These are phyloP conservation scores for Tupiocoris notatus DNA, from an alignment of 2,888 invertebrate species.

Conservation along the genomic window DNA sequence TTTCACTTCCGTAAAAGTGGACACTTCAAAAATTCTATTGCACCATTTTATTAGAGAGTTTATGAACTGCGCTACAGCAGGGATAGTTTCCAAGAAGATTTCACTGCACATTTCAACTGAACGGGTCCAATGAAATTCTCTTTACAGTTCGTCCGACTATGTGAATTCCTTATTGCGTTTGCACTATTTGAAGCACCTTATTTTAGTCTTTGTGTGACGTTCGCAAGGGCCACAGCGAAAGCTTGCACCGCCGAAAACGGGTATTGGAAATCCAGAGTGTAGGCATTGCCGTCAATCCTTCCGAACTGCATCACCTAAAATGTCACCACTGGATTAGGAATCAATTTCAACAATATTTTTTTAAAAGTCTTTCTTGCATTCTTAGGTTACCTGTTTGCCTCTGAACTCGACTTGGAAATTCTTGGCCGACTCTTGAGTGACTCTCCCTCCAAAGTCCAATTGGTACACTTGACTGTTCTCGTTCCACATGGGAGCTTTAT, in stretches of 20 bases:
- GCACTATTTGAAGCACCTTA: constrained; percentile 55
- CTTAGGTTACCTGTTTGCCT: constrained; percentile 88
- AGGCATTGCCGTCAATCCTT: constrained; percentile 96
- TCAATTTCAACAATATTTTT: neutral
- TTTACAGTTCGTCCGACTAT: too few species aligned
- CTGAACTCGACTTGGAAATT: constrained; percentile 98
- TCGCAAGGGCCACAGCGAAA: constrained; percentile 95
- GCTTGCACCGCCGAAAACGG: constrained; percentile 98
- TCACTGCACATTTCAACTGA: too few species aligned
- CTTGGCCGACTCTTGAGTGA: constrained; percentile 98
- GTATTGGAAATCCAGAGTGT: constrained; percentile 97
- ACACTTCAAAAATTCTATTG: too few species aligned
- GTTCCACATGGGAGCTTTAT: constrained; percentile 98
- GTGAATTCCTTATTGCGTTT: neutral
- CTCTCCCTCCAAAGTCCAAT: constrained; percentile 96
- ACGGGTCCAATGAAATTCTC: too few species aligned
- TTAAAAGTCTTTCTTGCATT: neutral
- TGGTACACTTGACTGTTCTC: constrained; percentile 99
- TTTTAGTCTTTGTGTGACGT: constrained; percentile 92
- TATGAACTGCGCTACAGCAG: too few species aligned
- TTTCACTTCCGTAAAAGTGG: too few species aligned
- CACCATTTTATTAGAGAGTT: too few species aligned
- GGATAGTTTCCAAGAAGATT: too few species aligned
- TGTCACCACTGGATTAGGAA: neutral
- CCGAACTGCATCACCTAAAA: constrained; percentile 98